Percentiles rank a stretch among this genome's conserved stretches.
Conservation (phyloP, 1,140 invertebrate species). For the Ptiloglossa arizonensis region DNA sequence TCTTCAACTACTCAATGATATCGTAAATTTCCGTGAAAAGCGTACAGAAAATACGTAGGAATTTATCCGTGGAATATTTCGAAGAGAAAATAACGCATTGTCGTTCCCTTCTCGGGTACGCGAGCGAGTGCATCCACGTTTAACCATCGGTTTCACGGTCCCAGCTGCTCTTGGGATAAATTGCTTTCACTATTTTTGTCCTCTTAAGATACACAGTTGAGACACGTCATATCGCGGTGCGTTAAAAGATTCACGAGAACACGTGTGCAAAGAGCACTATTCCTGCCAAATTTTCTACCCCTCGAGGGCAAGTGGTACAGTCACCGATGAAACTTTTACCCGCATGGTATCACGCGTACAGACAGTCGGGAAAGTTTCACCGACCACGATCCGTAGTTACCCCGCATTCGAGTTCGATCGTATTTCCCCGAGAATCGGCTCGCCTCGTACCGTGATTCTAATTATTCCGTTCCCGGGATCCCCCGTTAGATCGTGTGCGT, state of each 20-base stretch:
- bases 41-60: no score
- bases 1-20: no score
- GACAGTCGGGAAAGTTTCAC: background rate
- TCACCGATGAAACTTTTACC: background rate
- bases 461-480: slow-evolving; percentile 19
- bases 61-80: no score
- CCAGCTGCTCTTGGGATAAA: no score
- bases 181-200: background rate
- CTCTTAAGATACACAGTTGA: background rate
- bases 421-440: background rate
- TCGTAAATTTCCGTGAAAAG: no score
- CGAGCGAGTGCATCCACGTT: no score
- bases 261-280: slow-evolving; percentile 1
- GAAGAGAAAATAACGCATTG: no score
- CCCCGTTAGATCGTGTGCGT: background rate
- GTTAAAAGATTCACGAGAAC: slow-evolving; percentile 31
- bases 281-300: slow-evolving; percentile 43
- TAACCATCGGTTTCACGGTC: no score
- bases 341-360: slow-evolving; percentile 11
- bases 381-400: background rate
- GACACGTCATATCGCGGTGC: background rate
- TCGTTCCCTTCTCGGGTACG: no score
- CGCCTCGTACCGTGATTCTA: background rate
- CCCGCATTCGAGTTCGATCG: background rate
- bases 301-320: slow-evolving; percentile 43